Conservation (phyloP, 92 coral and sea anemone species). For the Palythoa heliodiscus region DNA sequence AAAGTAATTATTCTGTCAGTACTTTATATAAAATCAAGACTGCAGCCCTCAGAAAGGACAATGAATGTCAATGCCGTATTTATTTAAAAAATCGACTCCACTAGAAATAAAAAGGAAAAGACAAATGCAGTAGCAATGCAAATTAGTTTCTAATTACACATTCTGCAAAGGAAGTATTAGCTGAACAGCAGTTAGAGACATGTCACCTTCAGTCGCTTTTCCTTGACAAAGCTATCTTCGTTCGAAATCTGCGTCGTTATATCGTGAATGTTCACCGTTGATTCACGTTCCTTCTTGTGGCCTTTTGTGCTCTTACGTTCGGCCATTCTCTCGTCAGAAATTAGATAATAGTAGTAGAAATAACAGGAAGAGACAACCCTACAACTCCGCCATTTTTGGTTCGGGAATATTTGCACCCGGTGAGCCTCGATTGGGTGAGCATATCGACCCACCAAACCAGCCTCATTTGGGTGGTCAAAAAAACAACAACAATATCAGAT, state of each 20-base stretch:
- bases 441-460: not conserved
- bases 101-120: constrained; percentile 30
- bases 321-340: constrained; percentile 59
- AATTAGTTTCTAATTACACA: constrained; percentile 32
- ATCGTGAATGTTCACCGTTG: constrained; percentile 52
- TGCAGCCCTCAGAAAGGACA: constrained; percentile 9
- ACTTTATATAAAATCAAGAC: not conserved
- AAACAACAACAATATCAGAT: not conserved
- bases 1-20: constrained; percentile 1
- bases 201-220: constrained; percentile 77
- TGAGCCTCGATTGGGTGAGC: constrained; percentile 40
- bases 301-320: constrained; percentile 68
- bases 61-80: constrained; percentile 18
- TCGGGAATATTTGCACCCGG: constrained; percentile 21
- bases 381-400: constrained; percentile 41
- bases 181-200: constrained; percentile 1
- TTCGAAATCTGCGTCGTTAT: constrained; percentile 56
- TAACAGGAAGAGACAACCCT: constrained; percentile 16
- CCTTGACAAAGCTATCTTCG: constrained; percentile 69
- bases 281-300: constrained; percentile 72
- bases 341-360: constrained; percentile 11
- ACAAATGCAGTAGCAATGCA: not conserved
- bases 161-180: constrained; percentile 25
- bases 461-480: constrained; percentile 40
- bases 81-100: constrained; percentile 5